A percentile compares a stretch with the other conserved stretches of the same genome.
phyloP scores from a whole-genome alignment of 2,888 invertebrate species.

The Trypoxylon attenuatum region DNA sequence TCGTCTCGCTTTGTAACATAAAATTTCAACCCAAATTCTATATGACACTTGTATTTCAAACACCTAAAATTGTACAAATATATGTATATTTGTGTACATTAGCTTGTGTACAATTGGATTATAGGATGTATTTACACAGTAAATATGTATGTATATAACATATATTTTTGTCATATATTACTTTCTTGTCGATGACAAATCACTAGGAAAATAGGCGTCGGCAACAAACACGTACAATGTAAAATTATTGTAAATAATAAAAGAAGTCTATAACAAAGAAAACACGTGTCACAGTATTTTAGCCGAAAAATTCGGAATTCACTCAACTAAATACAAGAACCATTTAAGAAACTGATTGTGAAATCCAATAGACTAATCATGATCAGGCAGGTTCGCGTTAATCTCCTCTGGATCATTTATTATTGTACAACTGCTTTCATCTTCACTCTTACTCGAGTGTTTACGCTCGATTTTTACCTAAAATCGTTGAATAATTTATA shows the following conservation, averaged over 20 bases:
- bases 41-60: no score
- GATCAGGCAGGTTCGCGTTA: no score
- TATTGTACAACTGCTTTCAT: background rate
- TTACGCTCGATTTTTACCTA: background rate
- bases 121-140: constrained; percentile 13
- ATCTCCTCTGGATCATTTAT: background rate
- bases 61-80: constrained; percentile 31
- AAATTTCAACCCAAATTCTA: no score
- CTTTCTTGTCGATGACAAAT: constrained; percentile 42
- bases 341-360: no score
- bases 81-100: constrained; percentile 33
- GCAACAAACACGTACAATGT: background rate
- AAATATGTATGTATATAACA: constrained; percentile 35
- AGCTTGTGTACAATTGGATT: constrained; percentile 5
- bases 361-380: no score
- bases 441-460: constrained; percentile 4
- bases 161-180: constrained; percentile 65
- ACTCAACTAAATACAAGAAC: no score
- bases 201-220: constrained; percentile 6
- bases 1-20: no score
- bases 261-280: constrained; percentile 7
- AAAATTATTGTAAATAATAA: constrained; percentile 21
- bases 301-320: no score
- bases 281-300: background rate
- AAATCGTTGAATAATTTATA: no score